Conservation (phyloP, 2,888 invertebrate genomes). For the Drosophila neotestacea region DNA sequence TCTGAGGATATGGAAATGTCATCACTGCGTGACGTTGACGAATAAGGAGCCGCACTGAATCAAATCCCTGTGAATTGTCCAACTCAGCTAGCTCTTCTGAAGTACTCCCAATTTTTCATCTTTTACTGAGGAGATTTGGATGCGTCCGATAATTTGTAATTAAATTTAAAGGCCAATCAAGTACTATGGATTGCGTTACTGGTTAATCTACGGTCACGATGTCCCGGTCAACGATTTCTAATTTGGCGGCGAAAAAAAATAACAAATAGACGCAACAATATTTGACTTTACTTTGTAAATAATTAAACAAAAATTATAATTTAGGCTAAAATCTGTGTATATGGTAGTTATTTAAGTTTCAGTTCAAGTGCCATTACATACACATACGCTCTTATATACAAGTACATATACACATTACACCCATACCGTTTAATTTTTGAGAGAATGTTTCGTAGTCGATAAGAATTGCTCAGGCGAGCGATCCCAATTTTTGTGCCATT, state of each 20-base stretch:
- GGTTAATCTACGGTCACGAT: too few relatives aligned
- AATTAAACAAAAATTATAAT: constrained; percentile 19
- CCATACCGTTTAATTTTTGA: constrained; percentile 25
- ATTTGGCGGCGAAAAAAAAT: not conserved
- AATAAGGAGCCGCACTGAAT: constrained; percentile 88
- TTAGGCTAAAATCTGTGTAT: constrained; percentile 42
- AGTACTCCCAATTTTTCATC: not conserved
- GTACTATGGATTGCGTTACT: not conserved
- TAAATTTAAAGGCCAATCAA: not conserved
- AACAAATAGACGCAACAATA: not conserved
- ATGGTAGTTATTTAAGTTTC: constrained; percentile 59
- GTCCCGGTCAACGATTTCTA: not conserved
- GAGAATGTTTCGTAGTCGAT: constrained; percentile 41
- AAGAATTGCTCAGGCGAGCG: constrained; percentile 25
- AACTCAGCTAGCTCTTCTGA: not conserved
- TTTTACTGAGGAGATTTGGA: not conserved
- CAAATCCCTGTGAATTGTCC: not conserved
- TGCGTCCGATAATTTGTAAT: not conserved
- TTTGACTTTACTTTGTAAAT: constrained; percentile 52
- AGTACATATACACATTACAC: not conserved
- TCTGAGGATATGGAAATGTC: constrained; percentile 89
- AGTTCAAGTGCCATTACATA: constrained; percentile 75
- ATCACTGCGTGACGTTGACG: constrained; percentile 89
- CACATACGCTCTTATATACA: constrained; percentile 9
- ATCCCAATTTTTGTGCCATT: constrained; percentile 74